Conservation (phyloP, 2,797 vertebrate genomes). For the Hydrophis major region DNA sequence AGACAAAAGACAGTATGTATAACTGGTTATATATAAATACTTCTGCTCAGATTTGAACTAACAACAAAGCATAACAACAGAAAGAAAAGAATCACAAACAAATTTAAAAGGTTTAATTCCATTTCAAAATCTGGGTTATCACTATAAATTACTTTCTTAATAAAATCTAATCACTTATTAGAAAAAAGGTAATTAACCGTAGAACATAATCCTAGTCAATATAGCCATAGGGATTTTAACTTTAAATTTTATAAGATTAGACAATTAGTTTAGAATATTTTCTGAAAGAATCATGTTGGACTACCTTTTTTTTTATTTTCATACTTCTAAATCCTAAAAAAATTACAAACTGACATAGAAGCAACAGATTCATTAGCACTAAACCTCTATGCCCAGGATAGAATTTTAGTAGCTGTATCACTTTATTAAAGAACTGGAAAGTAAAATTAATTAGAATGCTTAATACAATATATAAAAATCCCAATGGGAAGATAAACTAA, state of each 20-base stretch:
- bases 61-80: slow-evolving; percentile 1
- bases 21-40: background rate
- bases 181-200: background rate
- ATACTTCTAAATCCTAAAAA: background rate
- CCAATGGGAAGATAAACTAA: background rate
- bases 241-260: background rate
- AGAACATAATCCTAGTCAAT: background rate
- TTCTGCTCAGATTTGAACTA: background rate
- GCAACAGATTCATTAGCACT: background rate
- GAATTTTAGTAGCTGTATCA: background rate
- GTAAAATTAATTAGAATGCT: background rate
- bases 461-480: background rate
- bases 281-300: background rate
- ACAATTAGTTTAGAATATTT: background rate
- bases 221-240: background rate
- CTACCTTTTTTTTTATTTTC: background rate
- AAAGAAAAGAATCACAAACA: slow-evolving; percentile 15
- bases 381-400: background rate
- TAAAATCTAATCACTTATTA: background rate
- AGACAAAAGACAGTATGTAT: slow-evolving; percentile 5
- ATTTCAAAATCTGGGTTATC: background rate
- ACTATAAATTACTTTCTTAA: background rate
- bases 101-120: background rate
- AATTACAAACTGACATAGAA: background rate
- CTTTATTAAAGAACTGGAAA: background rate